Evolutionary conservation across 2,888 invertebrate genomes (phyloP).

Genomic region (Galeruca laticollis): DNA sequence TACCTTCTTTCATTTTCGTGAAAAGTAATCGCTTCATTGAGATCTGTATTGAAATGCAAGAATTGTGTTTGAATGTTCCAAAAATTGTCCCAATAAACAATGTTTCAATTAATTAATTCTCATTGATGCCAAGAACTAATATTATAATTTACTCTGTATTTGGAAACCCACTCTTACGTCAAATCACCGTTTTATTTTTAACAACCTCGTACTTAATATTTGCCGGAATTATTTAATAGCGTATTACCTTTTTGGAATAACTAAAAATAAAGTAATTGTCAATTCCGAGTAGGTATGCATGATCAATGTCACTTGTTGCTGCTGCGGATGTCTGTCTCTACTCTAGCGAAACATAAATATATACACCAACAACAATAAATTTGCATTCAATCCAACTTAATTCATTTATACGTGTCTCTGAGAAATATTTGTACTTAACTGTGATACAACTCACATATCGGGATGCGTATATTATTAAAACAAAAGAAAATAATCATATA

Average conservation of each 20-base stretch:
- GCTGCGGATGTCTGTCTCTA: constrained; percentile 18
- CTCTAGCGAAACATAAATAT: constrained; percentile 20
- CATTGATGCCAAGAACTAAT: no score
- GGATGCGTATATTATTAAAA: not conserved
- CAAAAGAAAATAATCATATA: not conserved
- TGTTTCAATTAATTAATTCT: no score
- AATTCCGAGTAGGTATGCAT: not conserved
- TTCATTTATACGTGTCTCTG: constrained; percentile 6
- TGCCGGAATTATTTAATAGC: not conserved
- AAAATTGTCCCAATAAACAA: no score
- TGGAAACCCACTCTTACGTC: not conserved
- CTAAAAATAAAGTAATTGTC: constrained; percentile 15
- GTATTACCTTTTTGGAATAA: not conserved
- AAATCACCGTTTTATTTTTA: no score
- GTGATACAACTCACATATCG: not conserved
- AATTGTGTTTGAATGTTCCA: no score
- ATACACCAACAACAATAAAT: not conserved
- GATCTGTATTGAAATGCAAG: no score
- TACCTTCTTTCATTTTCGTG: no score
- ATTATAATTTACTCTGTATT: no score
- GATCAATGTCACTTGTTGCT: constrained; percentile 6
- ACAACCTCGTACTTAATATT: not conserved
- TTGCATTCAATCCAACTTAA: constrained; percentile 17
- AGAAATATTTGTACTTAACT: not conserved
- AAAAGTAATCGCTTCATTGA: no score